These are phyloP conservation scores for Pholis gunnellus DNA, from an alignment of 2,113 vertebrate species.

Conservation along the genomic window DNA sequence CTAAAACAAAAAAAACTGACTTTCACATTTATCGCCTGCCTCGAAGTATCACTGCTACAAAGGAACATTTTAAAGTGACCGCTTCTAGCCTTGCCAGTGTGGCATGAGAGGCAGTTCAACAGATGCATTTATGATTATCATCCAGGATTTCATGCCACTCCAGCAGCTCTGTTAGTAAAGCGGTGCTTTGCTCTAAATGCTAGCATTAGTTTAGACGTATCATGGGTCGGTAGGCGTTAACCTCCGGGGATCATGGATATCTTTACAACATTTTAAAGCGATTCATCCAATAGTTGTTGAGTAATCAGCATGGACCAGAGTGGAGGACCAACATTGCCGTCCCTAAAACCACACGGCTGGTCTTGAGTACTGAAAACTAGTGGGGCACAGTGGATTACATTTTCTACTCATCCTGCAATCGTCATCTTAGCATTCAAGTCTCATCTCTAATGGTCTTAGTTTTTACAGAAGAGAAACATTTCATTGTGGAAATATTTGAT, in stretches of 20 bases:
- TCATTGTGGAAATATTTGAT: background rate
- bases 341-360: background rate
- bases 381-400: background rate
- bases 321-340: background rate
- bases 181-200: background rate
- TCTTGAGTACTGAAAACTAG: background rate
- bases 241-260: background rate
- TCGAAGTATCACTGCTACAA: background rate
- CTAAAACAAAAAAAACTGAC: background rate
- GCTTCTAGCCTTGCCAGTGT: slow-evolving; percentile 17
- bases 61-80: slow-evolving; percentile 4
- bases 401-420: background rate
- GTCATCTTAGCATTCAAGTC: background rate
- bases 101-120: background rate
- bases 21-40: background rate
- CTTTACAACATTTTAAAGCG: background rate
- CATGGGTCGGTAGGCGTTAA: background rate
- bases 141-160: background rate
- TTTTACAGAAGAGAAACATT: background rate
- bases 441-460: background rate
- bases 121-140: slow-evolving; percentile 8
- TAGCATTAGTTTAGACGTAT: background rate
- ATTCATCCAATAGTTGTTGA: background rate
- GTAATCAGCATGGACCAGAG: background rate
- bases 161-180: background rate